phyloP scores from a whole-genome alignment of 2,797 vertebrate species.

The Gambelia wislizenii region DNA sequence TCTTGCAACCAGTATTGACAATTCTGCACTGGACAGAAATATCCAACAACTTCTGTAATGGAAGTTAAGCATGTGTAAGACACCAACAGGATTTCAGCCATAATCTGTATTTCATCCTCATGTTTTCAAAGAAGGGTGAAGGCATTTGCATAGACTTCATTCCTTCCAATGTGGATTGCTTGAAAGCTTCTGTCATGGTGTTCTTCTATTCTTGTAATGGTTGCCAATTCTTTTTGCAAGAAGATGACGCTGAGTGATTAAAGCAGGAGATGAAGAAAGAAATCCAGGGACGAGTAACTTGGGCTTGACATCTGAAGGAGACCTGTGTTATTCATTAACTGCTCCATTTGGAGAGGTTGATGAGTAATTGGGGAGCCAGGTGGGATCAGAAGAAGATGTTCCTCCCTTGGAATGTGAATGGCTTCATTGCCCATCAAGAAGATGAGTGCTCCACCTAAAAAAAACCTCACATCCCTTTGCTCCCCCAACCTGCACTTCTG shows the following conservation, averaged over 20 bases:
- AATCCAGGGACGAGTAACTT: background rate
- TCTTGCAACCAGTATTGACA: too few species aligned
- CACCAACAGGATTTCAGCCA: too few species aligned
- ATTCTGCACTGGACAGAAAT: too few species aligned
- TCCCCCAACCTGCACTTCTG: constrained; percentile 3
- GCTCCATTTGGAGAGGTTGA: constrained; percentile 30
- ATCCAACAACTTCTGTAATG: too few species aligned
- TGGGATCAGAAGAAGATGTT: constrained; percentile 12
- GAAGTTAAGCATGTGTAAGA: too few species aligned
- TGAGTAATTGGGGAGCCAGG: constrained; percentile 34
- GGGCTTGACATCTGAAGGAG: constrained; percentile 43
- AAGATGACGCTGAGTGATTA: constrained; percentile 16
- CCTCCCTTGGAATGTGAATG: constrained; percentile 27
- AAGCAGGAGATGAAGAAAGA: constrained; percentile 23
- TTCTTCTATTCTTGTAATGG: accelerated
- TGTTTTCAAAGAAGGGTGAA: too few species aligned
- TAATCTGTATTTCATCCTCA: background rate
- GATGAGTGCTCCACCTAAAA: constrained; percentile 17
- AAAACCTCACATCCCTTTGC: constrained; percentile 30
- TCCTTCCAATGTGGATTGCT: background rate
- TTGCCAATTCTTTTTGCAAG: background rate
- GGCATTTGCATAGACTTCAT: background rate
- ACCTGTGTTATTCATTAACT: constrained; percentile 50
- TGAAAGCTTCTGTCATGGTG: background rate
- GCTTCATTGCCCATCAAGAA: constrained; percentile 27